Percentiles rank a stretch among this genome's conserved stretches.
These are phyloP conservation scores for Pseudopipra pipra DNA, from an alignment of 2,113 vertebrate genomes.

Conservation along the genomic window DNA sequence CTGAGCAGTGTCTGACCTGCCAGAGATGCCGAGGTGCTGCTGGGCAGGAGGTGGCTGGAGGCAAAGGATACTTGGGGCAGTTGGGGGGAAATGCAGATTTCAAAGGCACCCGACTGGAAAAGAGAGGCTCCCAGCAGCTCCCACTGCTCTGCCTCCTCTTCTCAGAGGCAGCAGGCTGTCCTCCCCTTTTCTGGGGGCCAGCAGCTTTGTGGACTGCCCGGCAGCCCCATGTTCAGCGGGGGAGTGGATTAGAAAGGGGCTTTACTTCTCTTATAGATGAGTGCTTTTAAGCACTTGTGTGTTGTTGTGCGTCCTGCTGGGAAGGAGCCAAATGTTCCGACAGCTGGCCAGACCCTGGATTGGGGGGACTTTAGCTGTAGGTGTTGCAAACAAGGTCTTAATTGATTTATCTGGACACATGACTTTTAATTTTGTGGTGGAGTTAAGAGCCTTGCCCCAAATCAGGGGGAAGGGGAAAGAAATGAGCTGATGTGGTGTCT, in stretches of 20 bases:
- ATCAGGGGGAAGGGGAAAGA: background rate
- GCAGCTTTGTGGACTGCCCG: fast-evolving
- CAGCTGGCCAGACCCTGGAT: background rate
- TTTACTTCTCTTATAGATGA: background rate
- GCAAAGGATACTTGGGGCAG: background rate
- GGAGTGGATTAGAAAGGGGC: constrained; percentile 40
- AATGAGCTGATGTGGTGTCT: fast-evolving
- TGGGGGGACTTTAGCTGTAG: background rate
- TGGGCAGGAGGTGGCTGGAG: background rate
- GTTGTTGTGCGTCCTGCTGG: constrained; percentile 38
- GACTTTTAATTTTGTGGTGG: constrained; percentile 24
- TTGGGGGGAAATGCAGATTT: fast-evolving
- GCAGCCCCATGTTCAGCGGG: background rate
- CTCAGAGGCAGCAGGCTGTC: background rate
- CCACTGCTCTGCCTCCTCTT: background rate
- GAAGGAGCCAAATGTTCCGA: constrained; percentile 27
- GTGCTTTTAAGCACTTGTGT: background rate
- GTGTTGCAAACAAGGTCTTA: constrained; percentile 54
- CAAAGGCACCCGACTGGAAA: fast-evolving
- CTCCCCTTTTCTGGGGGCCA: background rate
- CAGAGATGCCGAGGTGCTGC: background rate
- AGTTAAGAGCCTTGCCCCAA: background rate
- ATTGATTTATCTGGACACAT: constrained; percentile 21
- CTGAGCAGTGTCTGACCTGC: background rate
- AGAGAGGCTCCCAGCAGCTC: background rate